Evolutionary conservation across 1,140 invertebrate species (phyloP).

Genomic region (Ericerus pela): DNA sequence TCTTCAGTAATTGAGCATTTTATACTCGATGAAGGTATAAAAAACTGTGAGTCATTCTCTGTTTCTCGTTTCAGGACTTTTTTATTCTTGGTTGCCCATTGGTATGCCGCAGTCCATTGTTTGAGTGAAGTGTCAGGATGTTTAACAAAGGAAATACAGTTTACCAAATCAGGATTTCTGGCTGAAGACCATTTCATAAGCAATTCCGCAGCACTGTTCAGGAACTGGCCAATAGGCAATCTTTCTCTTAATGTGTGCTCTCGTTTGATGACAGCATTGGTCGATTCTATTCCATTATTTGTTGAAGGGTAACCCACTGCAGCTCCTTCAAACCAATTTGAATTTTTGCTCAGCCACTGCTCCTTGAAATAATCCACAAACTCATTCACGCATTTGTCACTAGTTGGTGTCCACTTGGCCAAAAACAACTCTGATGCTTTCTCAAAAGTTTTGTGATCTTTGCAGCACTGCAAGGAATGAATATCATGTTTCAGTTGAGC

Average conservation of each 20-base stretch:
- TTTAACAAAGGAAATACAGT: neutral
- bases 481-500: too few relatives aligned
- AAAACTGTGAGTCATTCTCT: neutral
- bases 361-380: too few relatives aligned
- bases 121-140: neutral
- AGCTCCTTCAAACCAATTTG: slow-evolving; percentile 10
- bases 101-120: neutral
- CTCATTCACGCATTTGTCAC: too few relatives aligned
- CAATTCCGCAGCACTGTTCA: neutral
- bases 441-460: too few relatives aligned
- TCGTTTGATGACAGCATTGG: slow-evolving; percentile 8
- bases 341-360: too few relatives aligned
- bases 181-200: neutral
- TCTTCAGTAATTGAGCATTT: neutral
- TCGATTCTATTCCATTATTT: neutral
- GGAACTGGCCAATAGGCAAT: slow-evolving; percentile 1
- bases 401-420: too few relatives aligned
- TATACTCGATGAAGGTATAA: neutral
- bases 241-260: neutral
- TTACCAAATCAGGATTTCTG: neutral
- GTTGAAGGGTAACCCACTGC: neutral
- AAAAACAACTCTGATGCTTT: too few relatives aligned
- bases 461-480: too few relatives aligned
- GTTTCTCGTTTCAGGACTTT: neutral
- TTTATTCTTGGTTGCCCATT: neutral